Evolutionary conservation across 1,140 invertebrate genomes (phyloP).

Genomic region (Drosophila sp.): DNA sequence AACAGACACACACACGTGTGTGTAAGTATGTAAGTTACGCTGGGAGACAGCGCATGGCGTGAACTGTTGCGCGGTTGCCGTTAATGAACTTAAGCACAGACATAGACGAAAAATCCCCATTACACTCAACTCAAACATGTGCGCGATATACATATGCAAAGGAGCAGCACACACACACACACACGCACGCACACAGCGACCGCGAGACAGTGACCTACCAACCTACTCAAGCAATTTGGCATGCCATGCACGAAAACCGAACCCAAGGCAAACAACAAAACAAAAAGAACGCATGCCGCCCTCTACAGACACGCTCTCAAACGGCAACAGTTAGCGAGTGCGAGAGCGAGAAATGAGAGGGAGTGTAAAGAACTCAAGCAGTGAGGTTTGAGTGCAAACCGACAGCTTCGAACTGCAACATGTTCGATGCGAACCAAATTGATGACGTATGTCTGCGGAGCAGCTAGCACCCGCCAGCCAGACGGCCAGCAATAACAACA

Average conservation of each 20-base stretch:
- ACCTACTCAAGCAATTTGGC: constrained; percentile 62
- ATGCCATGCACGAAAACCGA: constrained; percentile 51
- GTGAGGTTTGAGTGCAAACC: constrained; percentile 28
- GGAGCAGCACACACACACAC: constrained; percentile 19
- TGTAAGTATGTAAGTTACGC: constrained; percentile 20
- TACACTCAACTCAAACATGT: constrained; percentile 14
- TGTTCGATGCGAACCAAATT: constrained; percentile 42
- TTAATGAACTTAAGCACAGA: constrained; percentile 78
- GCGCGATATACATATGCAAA: neutral
- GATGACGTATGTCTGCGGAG: constrained; percentile 65
- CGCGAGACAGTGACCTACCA: constrained; percentile 72
- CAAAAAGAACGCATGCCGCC: neutral
- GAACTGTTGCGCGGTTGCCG: constrained; percentile 69
- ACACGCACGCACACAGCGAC: constrained; percentile 18
- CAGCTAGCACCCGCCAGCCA: constrained; percentile 8
- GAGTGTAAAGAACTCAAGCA: neutral
- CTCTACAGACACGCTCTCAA: neutral
- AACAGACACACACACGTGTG: neutral
- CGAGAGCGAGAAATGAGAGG: constrained; percentile 62
- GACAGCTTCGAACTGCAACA: constrained; percentile 37
- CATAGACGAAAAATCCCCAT: constrained; percentile 33
- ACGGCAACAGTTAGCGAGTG: constrained; percentile 73
- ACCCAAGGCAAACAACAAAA: constrained; percentile 40
- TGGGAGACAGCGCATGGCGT: constrained; percentile 38
- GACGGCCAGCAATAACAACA: neutral